Percentiles rank a stretch among this genome's conserved stretches.
Evolutionary conservation across 2,888 invertebrate species (phyloP).

Genomic region (Ischnura elegans): DNA sequence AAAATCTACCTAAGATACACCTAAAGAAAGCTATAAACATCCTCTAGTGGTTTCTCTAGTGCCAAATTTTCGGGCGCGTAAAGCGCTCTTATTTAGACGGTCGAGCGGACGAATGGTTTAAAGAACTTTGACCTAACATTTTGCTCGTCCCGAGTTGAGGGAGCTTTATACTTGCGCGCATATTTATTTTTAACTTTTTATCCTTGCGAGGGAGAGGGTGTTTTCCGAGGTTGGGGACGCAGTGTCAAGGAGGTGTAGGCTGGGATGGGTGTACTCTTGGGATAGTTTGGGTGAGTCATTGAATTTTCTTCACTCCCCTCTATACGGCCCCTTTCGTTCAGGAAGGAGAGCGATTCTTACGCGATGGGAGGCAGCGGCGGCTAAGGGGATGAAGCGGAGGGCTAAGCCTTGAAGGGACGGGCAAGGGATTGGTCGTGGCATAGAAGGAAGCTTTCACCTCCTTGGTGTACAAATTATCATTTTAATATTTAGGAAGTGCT

Average conservation of each 20-base stretch:
- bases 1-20: neutral
- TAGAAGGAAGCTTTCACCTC: neutral
- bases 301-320: conserved; percentile 20
- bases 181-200: neutral
- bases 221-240: neutral
- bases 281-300: conserved; percentile 1
- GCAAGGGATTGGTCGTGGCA: conserved; percentile 42
- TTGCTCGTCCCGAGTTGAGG: no score
- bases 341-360: conserved; percentile 65
- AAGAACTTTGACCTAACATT: neutral
- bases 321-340: neutral
- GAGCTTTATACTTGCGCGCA: neutral
- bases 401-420: conserved; percentile 47
- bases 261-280: neutral
- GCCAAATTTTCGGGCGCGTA: neutral
- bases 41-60: neutral
- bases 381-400: conserved; percentile 51
- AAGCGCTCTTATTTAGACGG: neutral
- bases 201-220: neutral
- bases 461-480: no score
- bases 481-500: no score
- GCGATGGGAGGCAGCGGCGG: neutral
- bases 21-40: neutral
- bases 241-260: neutral
- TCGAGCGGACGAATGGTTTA: neutral